A percentile compares a stretch with the other conserved stretches of the same genome.
Conservation (phyloP, 92 coral and sea anemone species). For the Epizoanthus stellaris region DNA sequence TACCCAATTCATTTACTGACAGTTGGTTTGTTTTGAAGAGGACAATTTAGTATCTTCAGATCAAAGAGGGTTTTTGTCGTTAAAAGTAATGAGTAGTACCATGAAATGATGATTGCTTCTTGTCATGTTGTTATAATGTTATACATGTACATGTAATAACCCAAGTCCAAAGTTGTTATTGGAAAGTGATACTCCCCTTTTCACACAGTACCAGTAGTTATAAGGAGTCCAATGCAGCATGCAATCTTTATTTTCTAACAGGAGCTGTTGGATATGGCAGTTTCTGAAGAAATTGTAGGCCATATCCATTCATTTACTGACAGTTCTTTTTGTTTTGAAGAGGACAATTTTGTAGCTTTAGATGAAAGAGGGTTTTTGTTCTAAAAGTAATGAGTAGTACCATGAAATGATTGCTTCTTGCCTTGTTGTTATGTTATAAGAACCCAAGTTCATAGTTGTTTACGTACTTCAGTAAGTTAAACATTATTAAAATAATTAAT, state of each 20-base stretch:
- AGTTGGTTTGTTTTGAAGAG: not conserved
- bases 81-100: too few relatives aligned
- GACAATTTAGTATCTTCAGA: not conserved
- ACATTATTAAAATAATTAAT: too few relatives aligned
- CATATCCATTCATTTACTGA: not conserved
- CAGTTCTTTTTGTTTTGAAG: not conserved
- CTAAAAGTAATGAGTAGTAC: too few relatives aligned
- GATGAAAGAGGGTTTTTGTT: not conserved
- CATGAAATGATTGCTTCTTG: too few relatives aligned
- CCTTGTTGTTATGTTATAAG: too few relatives aligned
- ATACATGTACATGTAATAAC: too few relatives aligned
- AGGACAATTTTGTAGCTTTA: not conserved
- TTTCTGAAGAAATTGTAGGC: not conserved
- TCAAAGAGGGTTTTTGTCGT: too few relatives aligned
- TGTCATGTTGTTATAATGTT: too few relatives aligned
- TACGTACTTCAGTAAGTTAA: too few relatives aligned
- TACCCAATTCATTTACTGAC: not conserved
- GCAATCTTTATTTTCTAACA: slow-evolving; percentile 14
- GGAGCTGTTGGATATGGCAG: slow-evolving; percentile 49
- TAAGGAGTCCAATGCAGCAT: slow-evolving; percentile 19
- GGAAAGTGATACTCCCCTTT: slow-evolving; percentile 29
- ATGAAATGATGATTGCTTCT: too few relatives aligned
- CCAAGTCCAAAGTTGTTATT: not conserved
- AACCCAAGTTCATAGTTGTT: too few relatives aligned
- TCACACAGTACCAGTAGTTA: slow-evolving; percentile 19